phyloP scores from a whole-genome alignment of 2,797 vertebrate genomes.

The Protosalanx chinensis region DNA sequence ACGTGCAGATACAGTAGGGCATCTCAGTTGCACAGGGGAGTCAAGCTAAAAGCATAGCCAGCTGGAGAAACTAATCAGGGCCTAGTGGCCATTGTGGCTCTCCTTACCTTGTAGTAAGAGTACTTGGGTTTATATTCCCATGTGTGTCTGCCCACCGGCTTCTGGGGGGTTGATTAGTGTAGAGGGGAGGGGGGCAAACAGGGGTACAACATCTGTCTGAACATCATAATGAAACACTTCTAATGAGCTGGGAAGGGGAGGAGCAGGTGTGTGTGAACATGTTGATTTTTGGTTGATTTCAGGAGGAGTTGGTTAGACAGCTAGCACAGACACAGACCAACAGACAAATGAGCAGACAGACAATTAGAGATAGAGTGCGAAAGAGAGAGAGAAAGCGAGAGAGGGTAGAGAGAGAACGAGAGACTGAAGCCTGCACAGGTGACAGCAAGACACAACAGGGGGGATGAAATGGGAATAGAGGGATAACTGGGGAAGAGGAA shows the following conservation, averaged over 20 bases:
- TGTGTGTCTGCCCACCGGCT: constrained; percentile 69
- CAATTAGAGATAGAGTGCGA: constrained; percentile 21
- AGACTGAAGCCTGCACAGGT: not conserved
- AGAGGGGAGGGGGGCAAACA: constrained; percentile 50
- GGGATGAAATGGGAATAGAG: not conserved
- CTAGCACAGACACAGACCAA: constrained; percentile 20
- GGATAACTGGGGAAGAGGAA: not conserved
- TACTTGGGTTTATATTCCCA: constrained; percentile 77
- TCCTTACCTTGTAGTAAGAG: constrained; percentile 70
- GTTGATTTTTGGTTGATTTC: not conserved
- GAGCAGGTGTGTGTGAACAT: constrained; percentile 8
- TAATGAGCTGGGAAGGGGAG: not conserved
- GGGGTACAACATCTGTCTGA: constrained; percentile 30
- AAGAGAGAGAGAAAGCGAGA: not conserved
- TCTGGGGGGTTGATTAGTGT: constrained; percentile 58
- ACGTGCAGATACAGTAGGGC: constrained; percentile 22
- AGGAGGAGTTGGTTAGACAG: not conserved
- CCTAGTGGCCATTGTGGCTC: constrained; percentile 29
- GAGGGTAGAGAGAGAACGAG: not conserved
- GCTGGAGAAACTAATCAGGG: constrained; percentile 36
- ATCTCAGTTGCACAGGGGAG: constrained; percentile 22
- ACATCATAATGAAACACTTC: constrained; percentile 2
- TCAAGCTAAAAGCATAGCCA: constrained; percentile 44
- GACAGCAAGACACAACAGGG: not conserved
- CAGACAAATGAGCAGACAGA: constrained; percentile 14